These are phyloP conservation scores for Alces alces DNA, from an alignment of 2,113 vertebrate species.

Conservation along the genomic window DNA sequence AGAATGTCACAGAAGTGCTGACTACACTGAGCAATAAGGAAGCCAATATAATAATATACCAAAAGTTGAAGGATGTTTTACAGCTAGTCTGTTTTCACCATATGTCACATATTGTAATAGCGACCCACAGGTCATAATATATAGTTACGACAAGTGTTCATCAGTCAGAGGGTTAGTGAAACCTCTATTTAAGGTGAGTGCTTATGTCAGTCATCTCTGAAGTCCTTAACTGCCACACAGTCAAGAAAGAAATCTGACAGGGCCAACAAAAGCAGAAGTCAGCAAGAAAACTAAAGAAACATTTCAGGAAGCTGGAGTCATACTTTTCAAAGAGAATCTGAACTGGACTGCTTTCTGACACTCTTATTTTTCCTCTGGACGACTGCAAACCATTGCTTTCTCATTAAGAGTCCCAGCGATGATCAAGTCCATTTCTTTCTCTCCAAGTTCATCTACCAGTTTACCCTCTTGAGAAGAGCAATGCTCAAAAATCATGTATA, in stretches of 20 bases:
- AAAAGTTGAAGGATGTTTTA: slow-evolving; percentile 71
- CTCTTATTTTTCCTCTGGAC: slow-evolving; percentile 43
- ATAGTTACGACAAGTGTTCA: slow-evolving; percentile 61
- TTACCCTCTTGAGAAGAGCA: slow-evolving; percentile 10
- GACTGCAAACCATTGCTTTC: slow-evolving; percentile 20
- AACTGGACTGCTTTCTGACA: slow-evolving; percentile 54
- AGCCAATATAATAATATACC: slow-evolving; percentile 9
- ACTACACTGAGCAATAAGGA: slow-evolving; percentile 39
- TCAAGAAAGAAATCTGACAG: slow-evolving; percentile 72
- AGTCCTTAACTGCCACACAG: slow-evolving; percentile 54
- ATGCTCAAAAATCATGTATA: not conserved
- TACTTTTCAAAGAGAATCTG: slow-evolving; percentile 61
- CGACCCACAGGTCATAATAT: slow-evolving; percentile 65
- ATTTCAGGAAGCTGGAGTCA: slow-evolving; percentile 63
- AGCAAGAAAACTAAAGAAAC: slow-evolving; percentile 74
- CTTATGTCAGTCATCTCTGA: slow-evolving; percentile 77
- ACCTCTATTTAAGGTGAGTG: slow-evolving; percentile 78
- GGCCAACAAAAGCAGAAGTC: slow-evolving; percentile 75
- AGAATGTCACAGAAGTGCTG: slow-evolving; percentile 64
- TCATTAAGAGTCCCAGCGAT: slow-evolving; percentile 24
- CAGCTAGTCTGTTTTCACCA: slow-evolving; percentile 69
- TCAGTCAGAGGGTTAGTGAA: slow-evolving; percentile 74
- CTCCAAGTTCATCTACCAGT: slow-evolving; percentile 28
- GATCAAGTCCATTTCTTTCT: slow-evolving; percentile 18
- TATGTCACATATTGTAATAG: slow-evolving; percentile 71